A percentile compares a stretch with the other conserved stretches of the same genome.
Conservation (phyloP, 1,140 invertebrate species). For the Zaprionus ghesquierei region DNA sequence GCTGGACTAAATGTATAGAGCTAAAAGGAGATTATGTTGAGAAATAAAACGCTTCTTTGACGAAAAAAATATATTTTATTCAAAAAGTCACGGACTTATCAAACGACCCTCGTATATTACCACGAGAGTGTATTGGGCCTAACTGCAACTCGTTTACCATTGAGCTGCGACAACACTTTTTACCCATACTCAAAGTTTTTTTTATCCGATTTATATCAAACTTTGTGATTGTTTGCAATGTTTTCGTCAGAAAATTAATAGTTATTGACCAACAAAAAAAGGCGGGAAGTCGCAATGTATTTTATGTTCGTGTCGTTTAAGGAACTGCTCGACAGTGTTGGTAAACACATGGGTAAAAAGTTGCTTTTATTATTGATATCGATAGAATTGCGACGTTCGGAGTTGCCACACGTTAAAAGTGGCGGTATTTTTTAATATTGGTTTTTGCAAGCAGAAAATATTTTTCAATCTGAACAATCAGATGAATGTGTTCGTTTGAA, state of each 20-base stretch:
- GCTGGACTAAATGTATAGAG: too few species aligned
- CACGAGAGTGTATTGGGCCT: background rate
- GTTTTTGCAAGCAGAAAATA: background rate
- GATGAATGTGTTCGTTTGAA: background rate
- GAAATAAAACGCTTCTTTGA: too few species aligned
- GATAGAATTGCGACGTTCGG: background rate
- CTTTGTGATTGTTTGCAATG: background rate
- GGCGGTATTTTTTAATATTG: background rate
- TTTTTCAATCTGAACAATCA: background rate
- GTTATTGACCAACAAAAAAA: background rate
- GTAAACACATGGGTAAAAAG: background rate
- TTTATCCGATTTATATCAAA: slow-evolving; percentile 17
- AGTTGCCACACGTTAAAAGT: background rate
- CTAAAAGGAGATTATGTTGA: too few species aligned
- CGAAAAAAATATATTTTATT: too few species aligned
- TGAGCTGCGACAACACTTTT: slow-evolving; percentile 2
- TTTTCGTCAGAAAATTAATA: background rate
- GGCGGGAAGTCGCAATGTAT: background rate
- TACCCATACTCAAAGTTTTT: background rate
- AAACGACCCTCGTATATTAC: slow-evolving; percentile 28
- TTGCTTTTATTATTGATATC: background rate
- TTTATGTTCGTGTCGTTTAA: background rate
- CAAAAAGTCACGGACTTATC: too few species aligned
- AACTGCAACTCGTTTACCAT: background rate
- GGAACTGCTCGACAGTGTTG: background rate